These are phyloP conservation scores for Heliconius eleuchia DNA, from an alignment of 1,140 invertebrate species.

Conservation along the genomic window DNA sequence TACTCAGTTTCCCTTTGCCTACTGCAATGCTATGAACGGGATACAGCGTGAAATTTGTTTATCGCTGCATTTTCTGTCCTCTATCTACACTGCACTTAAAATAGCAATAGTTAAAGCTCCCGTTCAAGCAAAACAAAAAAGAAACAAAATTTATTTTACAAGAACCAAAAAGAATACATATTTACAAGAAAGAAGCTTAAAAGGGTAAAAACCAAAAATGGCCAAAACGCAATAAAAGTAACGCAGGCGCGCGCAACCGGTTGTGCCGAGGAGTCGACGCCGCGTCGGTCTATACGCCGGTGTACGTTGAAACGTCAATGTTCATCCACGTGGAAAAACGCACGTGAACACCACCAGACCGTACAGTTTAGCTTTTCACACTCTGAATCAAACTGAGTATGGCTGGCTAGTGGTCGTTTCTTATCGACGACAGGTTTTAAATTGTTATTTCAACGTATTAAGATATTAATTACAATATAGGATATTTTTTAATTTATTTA, in stretches of 20 bases:
- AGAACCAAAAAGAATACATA: background rate
- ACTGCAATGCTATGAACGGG: no score
- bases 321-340: slow-evolving; percentile 24
- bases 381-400: background rate
- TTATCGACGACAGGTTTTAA: no score
- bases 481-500: no score
- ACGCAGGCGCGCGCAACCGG: background rate
- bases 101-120: no score
- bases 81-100: no score
- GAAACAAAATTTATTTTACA: background rate
- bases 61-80: no score
- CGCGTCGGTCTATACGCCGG: background rate
- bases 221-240: background rate
- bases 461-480: no score
- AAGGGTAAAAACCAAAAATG: slow-evolving; percentile 2
- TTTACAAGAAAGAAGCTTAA: background rate
- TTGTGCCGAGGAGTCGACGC: background rate
- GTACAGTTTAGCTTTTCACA: slow-evolving; percentile 20
- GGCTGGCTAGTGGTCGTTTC: background rate
- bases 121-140: background rate
- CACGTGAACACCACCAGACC: slow-evolving; percentile 23
- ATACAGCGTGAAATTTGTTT: no score
- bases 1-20: no score
- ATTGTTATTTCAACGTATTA: no score
- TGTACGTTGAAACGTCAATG: slow-evolving; percentile 15